A percentile compares a stretch with the other conserved stretches of the same genome.
Evolutionary conservation across 2,888 invertebrate genomes (phyloP).

Genomic region (Xestia xanthographa): DNA sequence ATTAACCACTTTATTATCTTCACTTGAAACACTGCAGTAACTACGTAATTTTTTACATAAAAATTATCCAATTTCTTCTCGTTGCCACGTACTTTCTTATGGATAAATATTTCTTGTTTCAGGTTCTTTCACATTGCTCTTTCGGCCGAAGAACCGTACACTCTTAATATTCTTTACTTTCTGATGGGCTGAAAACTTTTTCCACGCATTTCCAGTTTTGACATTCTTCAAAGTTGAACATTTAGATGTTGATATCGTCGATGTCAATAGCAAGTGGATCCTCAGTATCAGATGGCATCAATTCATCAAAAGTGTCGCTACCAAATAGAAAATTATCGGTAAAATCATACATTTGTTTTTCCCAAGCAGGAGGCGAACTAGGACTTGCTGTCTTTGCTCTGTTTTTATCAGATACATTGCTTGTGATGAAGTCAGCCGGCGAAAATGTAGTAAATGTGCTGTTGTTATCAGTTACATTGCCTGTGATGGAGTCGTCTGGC

Average conservation of each 20-base stretch:
- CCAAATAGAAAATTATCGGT: not conserved
- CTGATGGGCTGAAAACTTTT: not conserved
- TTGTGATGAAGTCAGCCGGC: not conserved
- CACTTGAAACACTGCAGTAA: not conserved
- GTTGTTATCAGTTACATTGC: too few relatives aligned
- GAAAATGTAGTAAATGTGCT: not conserved
- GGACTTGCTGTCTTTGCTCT: not conserved
- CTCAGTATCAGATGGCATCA: not conserved
- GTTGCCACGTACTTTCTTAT: not conserved
- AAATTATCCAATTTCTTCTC: not conserved
- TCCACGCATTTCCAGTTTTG: not conserved
- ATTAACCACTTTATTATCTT: not conserved
- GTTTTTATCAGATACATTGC: not conserved
- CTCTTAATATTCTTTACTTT: not conserved
- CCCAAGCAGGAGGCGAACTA: not conserved
- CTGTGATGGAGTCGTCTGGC: too few relatives aligned
- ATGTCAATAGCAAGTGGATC: slow-evolving; percentile 38
- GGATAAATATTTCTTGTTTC: not conserved
- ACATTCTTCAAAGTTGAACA: not conserved
- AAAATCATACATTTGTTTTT: not conserved
- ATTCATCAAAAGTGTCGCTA: slow-evolving; percentile 19
- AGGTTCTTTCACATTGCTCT: not conserved
- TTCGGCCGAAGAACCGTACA: not conserved
- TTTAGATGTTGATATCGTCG: not conserved
- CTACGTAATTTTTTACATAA: not conserved